A percentile compares a stretch with the other conserved stretches of the same genome.
These are phyloP conservation scores for Coracopsis vasa DNA, from an alignment of 2,113 vertebrate species.

Conservation along the genomic window DNA sequence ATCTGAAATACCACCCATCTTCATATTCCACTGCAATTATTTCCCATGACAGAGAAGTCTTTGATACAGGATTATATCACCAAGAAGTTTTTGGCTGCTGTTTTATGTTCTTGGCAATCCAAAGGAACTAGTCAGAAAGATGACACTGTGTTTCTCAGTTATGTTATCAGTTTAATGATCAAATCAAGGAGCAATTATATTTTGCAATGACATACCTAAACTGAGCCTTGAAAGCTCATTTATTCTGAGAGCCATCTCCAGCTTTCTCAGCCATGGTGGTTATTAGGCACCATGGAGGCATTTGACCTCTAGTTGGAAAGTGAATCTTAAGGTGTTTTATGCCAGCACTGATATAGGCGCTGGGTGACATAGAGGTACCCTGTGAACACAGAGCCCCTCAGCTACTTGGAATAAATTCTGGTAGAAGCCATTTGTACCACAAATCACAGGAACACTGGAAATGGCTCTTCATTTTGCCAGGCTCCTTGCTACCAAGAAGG, in stretches of 20 bases:
- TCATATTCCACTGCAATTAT: background rate
- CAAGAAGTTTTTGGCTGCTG: background rate
- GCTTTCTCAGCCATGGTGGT: background rate
- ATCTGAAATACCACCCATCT: background rate
- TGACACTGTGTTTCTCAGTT: background rate
- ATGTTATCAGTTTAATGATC: background rate
- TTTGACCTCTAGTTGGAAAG: background rate
- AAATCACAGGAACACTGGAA: background rate
- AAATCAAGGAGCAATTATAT: background rate
- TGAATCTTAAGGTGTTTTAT: background rate
- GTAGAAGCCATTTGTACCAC: background rate
- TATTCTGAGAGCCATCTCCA: background rate
- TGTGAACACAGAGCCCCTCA: background rate
- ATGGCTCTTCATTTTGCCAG: background rate
- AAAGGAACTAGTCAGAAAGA: background rate
- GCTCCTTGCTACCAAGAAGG: background rate
- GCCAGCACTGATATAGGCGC: fast-evolving
- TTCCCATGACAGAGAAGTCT: background rate
- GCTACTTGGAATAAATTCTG: background rate
- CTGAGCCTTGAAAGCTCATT: background rate
- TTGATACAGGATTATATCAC: background rate
- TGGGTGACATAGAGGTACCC: background rate
- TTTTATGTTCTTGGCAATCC: background rate
- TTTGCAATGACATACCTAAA: background rate
- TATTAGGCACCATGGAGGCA: background rate